Evolutionary conservation across 92 coral and sea anemone genomes (phyloP).

Genomic region (Epizoanthus rinbou): DNA sequence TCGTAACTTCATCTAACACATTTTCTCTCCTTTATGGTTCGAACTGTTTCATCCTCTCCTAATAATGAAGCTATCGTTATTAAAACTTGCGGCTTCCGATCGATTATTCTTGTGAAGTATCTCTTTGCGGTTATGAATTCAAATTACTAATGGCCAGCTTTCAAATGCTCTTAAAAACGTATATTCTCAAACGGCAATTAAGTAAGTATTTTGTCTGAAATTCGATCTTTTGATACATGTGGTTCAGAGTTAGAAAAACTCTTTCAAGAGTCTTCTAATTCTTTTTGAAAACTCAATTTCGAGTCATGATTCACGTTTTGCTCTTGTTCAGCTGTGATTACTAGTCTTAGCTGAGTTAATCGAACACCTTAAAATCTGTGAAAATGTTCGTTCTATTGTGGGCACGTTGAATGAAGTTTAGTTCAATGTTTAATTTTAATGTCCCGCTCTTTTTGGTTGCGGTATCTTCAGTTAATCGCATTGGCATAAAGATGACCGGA

Average conservation of each 20-base stretch:
- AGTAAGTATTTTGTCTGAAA: background rate
- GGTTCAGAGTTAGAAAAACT: background rate
- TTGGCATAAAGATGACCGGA: background rate
- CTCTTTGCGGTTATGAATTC: constrained; percentile 13
- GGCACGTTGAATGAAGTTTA: constrained; percentile 10
- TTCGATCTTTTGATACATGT: constrained; percentile 8
- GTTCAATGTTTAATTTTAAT: background rate
- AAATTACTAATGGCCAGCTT: constrained; percentile 38
- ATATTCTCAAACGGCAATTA: background rate
- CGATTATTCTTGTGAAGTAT: background rate
- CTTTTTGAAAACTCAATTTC: background rate
- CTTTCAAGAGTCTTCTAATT: background rate
- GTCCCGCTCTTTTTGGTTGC: constrained; percentile 10
- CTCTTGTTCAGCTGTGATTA: background rate
- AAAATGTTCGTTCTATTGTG: constrained; percentile 13
- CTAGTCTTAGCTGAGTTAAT: background rate
- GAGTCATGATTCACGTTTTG: background rate
- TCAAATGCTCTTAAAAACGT: background rate
- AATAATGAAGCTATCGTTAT: background rate
- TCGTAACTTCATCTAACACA: background rate
- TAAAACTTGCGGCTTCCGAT: constrained; percentile 15
- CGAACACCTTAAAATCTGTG: constrained; percentile 19
- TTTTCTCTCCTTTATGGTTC: background rate
- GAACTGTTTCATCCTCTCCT: background rate
- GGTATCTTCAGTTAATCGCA: background rate